Conservation (phyloP, 2,113 vertebrate genomes). For the Dicaeum eximium region DNA sequence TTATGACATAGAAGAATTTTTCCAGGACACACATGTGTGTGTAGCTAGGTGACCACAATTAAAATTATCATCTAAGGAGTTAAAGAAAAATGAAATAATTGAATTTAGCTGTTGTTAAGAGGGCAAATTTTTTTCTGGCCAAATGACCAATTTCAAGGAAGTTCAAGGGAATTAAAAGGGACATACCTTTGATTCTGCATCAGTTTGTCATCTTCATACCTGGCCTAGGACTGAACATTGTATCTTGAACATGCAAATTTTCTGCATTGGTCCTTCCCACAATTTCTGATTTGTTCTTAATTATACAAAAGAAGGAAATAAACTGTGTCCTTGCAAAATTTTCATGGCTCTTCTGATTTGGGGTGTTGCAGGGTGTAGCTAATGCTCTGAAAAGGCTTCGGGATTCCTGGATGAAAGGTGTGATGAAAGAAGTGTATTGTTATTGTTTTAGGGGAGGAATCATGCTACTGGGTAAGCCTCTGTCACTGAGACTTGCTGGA, state of each 20-base stretch:
- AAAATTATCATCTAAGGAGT: neutral
- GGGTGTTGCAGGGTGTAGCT: slow-evolving; percentile 66
- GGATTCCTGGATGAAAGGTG: slow-evolving; percentile 66
- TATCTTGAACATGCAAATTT: neutral
- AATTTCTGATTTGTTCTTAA: neutral
- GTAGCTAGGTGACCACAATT: neutral
- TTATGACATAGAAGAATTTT: neutral
- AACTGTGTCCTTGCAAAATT: slow-evolving; percentile 29
- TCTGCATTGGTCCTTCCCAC: neutral
- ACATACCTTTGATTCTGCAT: neutral
- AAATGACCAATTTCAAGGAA: neutral
- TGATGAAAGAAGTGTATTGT: slow-evolving; percentile 64
- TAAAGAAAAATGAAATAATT: neutral
- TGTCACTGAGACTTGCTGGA: slow-evolving; percentile 67
- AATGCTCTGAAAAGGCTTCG: slow-evolving; percentile 50
- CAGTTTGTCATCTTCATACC: neutral
- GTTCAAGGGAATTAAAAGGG: neutral
- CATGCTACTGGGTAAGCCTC: slow-evolving; percentile 56
- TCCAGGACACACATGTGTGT: neutral
- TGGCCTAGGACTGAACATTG: neutral
- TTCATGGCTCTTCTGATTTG: slow-evolving; percentile 38
- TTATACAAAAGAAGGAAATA: slow-evolving; percentile 47
- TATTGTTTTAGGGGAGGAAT: slow-evolving; percentile 68
- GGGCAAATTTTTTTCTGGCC: neutral
- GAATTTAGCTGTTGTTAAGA: neutral